A percentile compares a stretch with the other conserved stretches of the same genome.
Evolutionary conservation across 2,113 vertebrate genomes (phyloP).

Genomic region (Columba janthina): DNA sequence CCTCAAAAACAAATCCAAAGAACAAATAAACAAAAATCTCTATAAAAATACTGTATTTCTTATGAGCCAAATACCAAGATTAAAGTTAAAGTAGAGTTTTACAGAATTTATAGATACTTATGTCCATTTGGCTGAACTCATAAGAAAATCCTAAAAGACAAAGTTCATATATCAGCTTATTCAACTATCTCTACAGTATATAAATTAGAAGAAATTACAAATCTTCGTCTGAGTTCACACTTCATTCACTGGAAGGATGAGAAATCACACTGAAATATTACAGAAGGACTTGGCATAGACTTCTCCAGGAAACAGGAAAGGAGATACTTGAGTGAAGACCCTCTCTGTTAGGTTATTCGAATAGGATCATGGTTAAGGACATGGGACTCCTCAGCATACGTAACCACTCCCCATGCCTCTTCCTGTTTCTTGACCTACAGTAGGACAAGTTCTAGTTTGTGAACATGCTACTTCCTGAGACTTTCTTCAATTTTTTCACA

Average conservation of each 20-base stretch:
- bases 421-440: background rate
- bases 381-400: background rate
- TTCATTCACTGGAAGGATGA: background rate
- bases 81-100: background rate
- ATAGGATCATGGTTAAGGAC: background rate
- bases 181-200: background rate
- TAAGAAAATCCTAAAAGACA: background rate
- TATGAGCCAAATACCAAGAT: background rate
- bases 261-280: background rate
- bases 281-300: background rate
- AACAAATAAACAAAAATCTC: too few species aligned
- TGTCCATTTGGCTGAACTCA: background rate
- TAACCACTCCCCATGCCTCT: fast-evolving
- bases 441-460: background rate
- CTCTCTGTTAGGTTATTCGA: background rate
- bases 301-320: background rate
- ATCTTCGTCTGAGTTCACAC: background rate
- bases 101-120: background rate
- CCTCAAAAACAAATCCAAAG: background rate
- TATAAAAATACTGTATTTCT: background rate
- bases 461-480: background rate
- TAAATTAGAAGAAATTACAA: background rate
- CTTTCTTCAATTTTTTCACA: background rate
- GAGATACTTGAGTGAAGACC: background rate
- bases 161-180: background rate